A percentile compares a stretch with the other conserved stretches of the same genome.
These are phyloP conservation scores for Psittacara wagleri DNA, from an alignment of 2,113 vertebrate species.

Conservation along the genomic window DNA sequence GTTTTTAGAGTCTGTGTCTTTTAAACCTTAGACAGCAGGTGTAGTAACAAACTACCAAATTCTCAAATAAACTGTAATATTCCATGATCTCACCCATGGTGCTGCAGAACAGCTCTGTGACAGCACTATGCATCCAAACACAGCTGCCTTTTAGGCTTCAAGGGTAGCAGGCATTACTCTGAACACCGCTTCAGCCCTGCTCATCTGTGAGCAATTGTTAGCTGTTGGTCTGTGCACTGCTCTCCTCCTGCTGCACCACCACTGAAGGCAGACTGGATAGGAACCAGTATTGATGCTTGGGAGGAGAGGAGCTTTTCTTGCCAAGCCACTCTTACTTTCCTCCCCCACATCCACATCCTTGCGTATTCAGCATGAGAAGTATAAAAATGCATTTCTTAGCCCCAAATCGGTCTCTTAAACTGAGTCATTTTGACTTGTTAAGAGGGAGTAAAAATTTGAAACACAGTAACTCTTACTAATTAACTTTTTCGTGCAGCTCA, in stretches of 20 bases:
- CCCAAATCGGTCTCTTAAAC: neutral
- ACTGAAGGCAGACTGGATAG: neutral
- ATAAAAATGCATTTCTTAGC: neutral
- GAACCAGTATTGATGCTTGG: neutral
- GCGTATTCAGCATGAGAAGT: neutral
- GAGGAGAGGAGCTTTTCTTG: neutral
- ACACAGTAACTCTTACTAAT: neutral
- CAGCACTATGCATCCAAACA: slow-evolving; percentile 70
- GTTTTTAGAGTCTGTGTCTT: slow-evolving; percentile 65
- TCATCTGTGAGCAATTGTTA: neutral
- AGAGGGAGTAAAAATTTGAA: neutral
- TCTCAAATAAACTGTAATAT: slow-evolving; percentile 74
- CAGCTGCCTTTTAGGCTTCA: slow-evolving; percentile 35
- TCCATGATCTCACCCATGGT: slow-evolving; percentile 78
- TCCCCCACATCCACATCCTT: neutral
- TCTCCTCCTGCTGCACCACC: neutral
- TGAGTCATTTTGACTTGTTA: neutral
- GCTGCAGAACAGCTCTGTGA: slow-evolving; percentile 73
- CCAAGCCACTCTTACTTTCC: neutral
- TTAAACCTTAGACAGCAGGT: slow-evolving; percentile 72
- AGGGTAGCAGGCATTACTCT: neutral
- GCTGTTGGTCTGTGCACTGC: neutral
- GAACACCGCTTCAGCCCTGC: neutral
- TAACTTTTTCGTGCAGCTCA: neutral
- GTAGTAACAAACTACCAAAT: slow-evolving; percentile 70